phyloP scores from a whole-genome alignment of 2,113 vertebrate species.

The Crotophaga sulcirostris region DNA sequence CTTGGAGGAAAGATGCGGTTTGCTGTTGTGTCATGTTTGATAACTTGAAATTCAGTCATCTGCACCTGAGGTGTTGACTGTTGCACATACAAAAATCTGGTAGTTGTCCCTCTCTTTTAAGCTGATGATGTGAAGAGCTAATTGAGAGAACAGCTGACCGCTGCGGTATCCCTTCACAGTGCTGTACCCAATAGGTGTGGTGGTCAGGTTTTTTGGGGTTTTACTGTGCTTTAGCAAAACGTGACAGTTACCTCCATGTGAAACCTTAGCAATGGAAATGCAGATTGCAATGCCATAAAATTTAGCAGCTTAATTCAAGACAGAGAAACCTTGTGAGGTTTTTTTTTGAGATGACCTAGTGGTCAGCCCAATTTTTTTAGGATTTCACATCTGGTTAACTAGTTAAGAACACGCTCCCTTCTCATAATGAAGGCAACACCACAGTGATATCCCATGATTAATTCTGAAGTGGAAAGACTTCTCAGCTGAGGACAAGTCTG shows the following conservation, averaged over 20 bases:
- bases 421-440: background rate
- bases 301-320: background rate
- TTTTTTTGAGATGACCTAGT: background rate
- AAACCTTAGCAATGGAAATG: background rate
- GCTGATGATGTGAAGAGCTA: background rate
- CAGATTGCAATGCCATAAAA: background rate
- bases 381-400: background rate
- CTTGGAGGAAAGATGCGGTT: background rate
- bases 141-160: background rate
- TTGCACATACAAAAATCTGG: background rate
- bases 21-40: constrained; percentile 13
- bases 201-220: background rate
- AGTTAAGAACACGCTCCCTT: background rate
- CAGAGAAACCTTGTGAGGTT: background rate
- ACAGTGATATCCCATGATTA: background rate
- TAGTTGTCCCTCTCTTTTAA: background rate
- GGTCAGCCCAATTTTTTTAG: background rate
- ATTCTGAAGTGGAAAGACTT: background rate
- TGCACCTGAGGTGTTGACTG: background rate
- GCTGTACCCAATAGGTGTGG: background rate
- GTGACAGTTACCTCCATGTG: background rate
- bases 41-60: background rate
- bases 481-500: background rate
- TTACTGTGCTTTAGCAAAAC: background rate
- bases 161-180: background rate